Base-by-base conservation (phyloP, 2,888 invertebrate species). In the Bibio marci region DNA sequence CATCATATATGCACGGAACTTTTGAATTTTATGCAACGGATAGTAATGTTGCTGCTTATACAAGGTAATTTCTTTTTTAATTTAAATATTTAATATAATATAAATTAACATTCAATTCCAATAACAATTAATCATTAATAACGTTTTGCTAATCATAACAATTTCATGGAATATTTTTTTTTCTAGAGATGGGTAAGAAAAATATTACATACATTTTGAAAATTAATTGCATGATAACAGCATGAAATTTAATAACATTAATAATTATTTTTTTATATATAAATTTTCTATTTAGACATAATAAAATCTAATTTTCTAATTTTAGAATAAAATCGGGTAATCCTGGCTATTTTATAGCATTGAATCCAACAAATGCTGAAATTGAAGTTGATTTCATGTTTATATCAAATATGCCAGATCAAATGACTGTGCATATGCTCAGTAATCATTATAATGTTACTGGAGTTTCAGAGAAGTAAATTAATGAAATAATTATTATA, bases 271-370 rank as follows among this genome's bases (percentile, higher is more conserved):
- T n/a, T n/a, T n/a, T n/a, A n/a, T n/a, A n/a, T n/a, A n/a, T n/a
- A n/a, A n/a, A n/a, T n/a, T n/a, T n/a, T n/a, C n/a, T n/a, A n/a
- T n/a, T n/a, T n/a, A n/a, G n/a, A n/a, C n/a, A n/a, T n/a, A n/a
- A n/a, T n/a, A n/a, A n/a, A n/a, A n/a, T n/a, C n/a, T n/a, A n/a
- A n/a, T n/a, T n/a, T n/a, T n/a, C n/a, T 38, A 19, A 47, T 52
- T 47, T 39, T 55, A 83, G 85, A 60, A 69, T 76, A 55, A 76
- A 77, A 57, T 59, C 71, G 14, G 81, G 80, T 1, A 79, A 75
- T 62, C 80, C 80, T 1, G 83, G 83, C 15, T 80, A 73, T 60
- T 63, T 80, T 48, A 76, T 80, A 18, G 71, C 76, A 36, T 71
- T 73, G 51, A 85, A 86, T 62, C 73, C 79, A 13, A 64, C 65